Evolutionary conservation across 2,888 invertebrate genomes (phyloP).

Genomic region (Protodeltote pygarga): DNA sequence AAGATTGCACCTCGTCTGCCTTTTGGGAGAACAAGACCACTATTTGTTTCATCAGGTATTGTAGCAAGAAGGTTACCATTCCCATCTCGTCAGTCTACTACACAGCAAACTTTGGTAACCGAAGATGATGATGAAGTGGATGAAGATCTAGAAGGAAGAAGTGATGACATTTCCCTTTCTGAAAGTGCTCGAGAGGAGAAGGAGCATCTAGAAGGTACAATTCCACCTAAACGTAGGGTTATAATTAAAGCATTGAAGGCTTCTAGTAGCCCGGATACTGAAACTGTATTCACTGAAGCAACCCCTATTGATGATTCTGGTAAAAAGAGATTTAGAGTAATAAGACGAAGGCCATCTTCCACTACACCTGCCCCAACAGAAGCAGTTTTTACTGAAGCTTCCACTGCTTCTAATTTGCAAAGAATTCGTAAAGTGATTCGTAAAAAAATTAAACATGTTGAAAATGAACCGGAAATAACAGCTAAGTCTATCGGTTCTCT

Average conservation of each 20-base stretch:
- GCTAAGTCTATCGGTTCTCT: conserved; percentile 63
- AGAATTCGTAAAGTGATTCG: conserved; percentile 77
- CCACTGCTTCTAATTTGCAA: conserved; percentile 44
- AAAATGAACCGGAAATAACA: conserved; percentile 63
- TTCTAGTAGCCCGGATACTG: conserved; percentile 49
- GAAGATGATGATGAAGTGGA: conserved; percentile 66
- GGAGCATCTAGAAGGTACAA: conserved; percentile 70
- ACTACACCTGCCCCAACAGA: conserved; percentile 52
- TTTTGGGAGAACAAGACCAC: conserved; percentile 64
- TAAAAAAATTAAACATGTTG: conserved; percentile 69
- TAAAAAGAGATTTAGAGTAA: conserved; percentile 71
- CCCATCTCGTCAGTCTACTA: conserved; percentile 63
- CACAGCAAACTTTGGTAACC: conserved; percentile 56
- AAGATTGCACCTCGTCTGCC: conserved; percentile 63
- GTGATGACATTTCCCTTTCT: conserved; percentile 79
- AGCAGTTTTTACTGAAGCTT: conserved; percentile 47
- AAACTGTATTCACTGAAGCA: conserved; percentile 60
- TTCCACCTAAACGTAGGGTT: conserved; percentile 61
- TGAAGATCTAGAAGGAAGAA: conserved; percentile 69
- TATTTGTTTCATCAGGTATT: conserved; percentile 49
- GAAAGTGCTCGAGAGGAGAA: conserved; percentile 83
- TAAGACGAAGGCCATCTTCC: conserved; percentile 72
- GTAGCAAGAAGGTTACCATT: conserved; percentile 72
- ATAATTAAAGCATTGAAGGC: conserved; percentile 67
- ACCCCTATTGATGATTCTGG: conserved; percentile 67